phyloP scores from a whole-genome alignment of 1,140 invertebrate genomes.

The Globodera rostochiensis region DNA sequence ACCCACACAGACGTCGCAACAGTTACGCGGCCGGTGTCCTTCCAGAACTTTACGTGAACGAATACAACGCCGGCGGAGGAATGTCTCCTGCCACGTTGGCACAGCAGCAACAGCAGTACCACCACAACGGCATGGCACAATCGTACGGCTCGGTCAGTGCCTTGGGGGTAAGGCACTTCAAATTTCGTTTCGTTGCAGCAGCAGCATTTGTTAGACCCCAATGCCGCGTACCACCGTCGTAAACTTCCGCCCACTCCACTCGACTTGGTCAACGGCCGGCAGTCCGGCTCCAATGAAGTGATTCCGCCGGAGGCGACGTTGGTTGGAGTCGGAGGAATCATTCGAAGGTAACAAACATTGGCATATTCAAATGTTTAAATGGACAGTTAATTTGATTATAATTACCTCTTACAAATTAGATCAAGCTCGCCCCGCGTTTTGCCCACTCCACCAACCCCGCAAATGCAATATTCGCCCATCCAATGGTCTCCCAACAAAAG shows the following conservation, averaged over 20 bases:
- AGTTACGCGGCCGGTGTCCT: slow-evolving; percentile 23
- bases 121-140: not conserved
- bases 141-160: slow-evolving; percentile 5
- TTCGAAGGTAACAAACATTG: not conserved
- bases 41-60: slow-evolving; percentile 19
- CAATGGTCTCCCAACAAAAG: not conserved
- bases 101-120: not conserved
- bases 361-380: no score
- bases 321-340: not conserved
- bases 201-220: slow-evolving; percentile 21
- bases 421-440: slow-evolving; percentile 24
- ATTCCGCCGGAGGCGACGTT: not conserved
- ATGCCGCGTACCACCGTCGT: slow-evolving; percentile 19
- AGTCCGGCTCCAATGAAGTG: slow-evolving; percentile 17
- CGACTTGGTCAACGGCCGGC: slow-evolving; percentile 24
- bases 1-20: slow-evolving; percentile 11
- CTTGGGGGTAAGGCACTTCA: not conserved
- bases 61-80: not conserved
- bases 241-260: slow-evolving; percentile 23
- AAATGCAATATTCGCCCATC: not conserved
- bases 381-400: no score
- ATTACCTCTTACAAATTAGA: not conserved
- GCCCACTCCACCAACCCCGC: slow-evolving; percentile 15
- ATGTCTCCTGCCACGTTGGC: slow-evolving; percentile 1
- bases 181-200: not conserved